These are phyloP conservation scores for Asarcornis scutulata DNA, from an alignment of 2,113 vertebrate genomes.

Conservation along the genomic window DNA sequence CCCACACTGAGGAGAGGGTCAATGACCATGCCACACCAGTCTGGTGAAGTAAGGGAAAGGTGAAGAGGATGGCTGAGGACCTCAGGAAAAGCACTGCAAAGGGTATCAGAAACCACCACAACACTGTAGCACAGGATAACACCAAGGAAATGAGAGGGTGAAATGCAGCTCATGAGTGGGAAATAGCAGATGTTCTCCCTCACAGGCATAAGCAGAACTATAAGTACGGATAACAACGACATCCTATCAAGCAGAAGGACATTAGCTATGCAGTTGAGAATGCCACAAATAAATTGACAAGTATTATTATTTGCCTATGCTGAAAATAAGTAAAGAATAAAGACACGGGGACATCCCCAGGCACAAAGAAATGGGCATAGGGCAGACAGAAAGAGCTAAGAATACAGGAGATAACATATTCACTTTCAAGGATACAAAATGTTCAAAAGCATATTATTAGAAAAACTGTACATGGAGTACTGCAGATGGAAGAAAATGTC, in stretches of 20 bases:
- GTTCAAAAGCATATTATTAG: background rate
- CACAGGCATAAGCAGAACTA: constrained; percentile 48
- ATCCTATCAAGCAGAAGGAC: constrained; percentile 54
- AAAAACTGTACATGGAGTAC: background rate
- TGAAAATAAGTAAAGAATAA: background rate
- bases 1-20: background rate
- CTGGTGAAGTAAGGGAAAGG: background rate
- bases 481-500: background rate
- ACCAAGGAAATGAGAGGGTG: background rate
- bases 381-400: background rate
- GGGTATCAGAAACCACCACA: background rate
- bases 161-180: constrained; percentile 40
- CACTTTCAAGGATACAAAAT: background rate
- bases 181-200: constrained; percentile 71
- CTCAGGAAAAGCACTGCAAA: background rate
- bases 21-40: background rate
- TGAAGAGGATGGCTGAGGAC: background rate
- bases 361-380: background rate
- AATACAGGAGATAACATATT: background rate
- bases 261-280: constrained; percentile 45
- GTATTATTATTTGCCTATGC: constrained; percentile 36
- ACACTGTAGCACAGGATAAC: background rate
- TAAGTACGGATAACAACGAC: constrained; percentile 50
- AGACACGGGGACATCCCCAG: background rate
- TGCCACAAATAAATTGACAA: constrained; percentile 47